phyloP scores from a whole-genome alignment of 2,888 invertebrate genomes.

The Apocheima hispidaria region DNA sequence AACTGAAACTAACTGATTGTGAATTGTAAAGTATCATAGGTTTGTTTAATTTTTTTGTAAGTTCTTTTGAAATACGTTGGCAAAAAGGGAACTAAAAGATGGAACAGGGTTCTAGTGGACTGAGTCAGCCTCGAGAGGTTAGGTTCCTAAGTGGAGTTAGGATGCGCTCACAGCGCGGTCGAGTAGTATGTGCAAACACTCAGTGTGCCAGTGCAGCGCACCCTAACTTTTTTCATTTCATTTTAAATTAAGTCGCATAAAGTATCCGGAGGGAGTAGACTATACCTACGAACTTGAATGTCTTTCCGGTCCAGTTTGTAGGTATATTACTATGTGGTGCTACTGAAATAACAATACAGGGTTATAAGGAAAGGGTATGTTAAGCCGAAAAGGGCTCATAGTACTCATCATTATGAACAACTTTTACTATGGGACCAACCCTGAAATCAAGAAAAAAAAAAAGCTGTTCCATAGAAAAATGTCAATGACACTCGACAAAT shows the following conservation, averaged over 20 bases:
- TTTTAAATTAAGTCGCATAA: slow-evolving; percentile 52
- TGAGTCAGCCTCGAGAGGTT: slow-evolving; percentile 47
- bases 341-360: no score
- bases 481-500: no score
- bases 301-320: neutral
- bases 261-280: slow-evolving; percentile 19
- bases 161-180: slow-evolving; percentile 54
- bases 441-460: no score
- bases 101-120: slow-evolving; percentile 27
- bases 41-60: no score
- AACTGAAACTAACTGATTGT: neutral
- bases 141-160: slow-evolving; percentile 57
- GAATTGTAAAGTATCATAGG: neutral
- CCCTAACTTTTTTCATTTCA: slow-evolving; percentile 70
- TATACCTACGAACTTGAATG: slow-evolving; percentile 9
- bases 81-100: slow-evolving; percentile 7
- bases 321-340: neutral
- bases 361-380: no score
- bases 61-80: neutral
- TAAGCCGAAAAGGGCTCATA: no score
- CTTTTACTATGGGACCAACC: no score
- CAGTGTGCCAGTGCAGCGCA: slow-evolving; percentile 42
- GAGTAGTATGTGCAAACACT: slow-evolving; percentile 64
- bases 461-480: no score
- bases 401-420: no score